Evolutionary conservation across 2,888 invertebrate species (phyloP).

Genomic region (Chrysomela aeneicollis): DNA sequence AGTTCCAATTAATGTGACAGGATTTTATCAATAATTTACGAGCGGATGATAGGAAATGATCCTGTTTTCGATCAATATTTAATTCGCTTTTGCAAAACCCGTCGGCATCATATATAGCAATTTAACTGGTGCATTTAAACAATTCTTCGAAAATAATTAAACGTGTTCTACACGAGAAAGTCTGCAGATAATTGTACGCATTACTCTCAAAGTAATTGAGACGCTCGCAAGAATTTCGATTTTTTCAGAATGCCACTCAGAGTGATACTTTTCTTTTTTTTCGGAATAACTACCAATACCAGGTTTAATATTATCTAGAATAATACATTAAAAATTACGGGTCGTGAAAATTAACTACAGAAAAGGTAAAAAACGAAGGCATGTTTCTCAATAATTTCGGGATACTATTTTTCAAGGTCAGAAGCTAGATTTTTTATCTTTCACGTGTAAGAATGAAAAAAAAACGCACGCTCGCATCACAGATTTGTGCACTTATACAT

Average conservation of each 20-base stretch:
- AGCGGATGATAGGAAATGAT: not conserved
- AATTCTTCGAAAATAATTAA: conserved; percentile 5
- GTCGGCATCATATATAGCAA: not conserved
- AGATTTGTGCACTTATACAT: no score
- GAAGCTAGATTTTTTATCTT: no score
- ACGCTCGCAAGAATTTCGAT: not conserved
- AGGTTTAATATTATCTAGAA: not conserved
- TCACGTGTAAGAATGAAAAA: no score
- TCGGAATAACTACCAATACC: not conserved
- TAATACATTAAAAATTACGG: no score
- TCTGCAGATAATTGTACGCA: not conserved
- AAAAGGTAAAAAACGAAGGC: no score
- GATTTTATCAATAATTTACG: not conserved
- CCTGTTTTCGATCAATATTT: conserved; percentile 4
- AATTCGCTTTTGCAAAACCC: not conserved
- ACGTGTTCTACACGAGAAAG: conserved; percentile 1
- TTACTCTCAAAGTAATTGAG: not conserved
- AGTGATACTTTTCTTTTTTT: not conserved
- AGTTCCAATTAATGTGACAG: no score
- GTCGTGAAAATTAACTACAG: no score
- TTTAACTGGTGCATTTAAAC: not conserved
- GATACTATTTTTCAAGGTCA: not conserved
- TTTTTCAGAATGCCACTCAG: not conserved
- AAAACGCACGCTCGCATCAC: no score
- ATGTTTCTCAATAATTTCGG: conserved; percentile 7